Conservation (phyloP, 2,888 invertebrate species). For the Thysanoteuthis rhombus region DNA sequence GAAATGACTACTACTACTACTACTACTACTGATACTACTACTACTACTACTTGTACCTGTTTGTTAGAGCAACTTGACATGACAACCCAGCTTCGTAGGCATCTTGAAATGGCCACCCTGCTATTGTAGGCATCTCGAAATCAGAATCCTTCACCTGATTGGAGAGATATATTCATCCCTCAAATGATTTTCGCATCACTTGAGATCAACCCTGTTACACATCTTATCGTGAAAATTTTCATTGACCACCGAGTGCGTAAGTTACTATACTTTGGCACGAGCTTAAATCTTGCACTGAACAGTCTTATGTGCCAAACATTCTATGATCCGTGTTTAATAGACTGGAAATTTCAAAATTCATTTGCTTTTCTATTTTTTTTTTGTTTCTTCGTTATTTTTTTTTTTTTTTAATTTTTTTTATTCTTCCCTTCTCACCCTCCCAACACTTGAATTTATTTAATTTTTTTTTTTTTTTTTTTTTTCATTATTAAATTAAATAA, state of each 20-base stretch:
- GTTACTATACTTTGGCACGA: slow-evolving; percentile 22
- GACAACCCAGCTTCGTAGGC: slow-evolving; percentile 12
- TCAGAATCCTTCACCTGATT: neutral
- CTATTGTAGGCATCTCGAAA: slow-evolving; percentile 12
- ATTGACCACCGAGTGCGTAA: slow-evolving; percentile 26
- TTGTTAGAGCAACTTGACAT: neutral
- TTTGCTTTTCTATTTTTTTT: neutral
- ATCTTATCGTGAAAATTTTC: slow-evolving; percentile 22
- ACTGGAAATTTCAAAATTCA: neutral
- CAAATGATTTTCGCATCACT: slow-evolving; percentile 14
- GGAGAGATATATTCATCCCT: neutral
- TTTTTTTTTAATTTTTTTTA: neutral
- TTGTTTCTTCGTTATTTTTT: neutral
- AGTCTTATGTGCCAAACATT: neutral
- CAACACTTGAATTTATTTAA: too few relatives aligned
- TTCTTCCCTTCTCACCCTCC: too few relatives aligned
- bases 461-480: too few relatives aligned
- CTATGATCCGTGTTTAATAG: neutral
- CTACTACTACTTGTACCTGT: neutral
- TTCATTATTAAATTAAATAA: too few relatives aligned
- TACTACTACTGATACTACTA: neutral
- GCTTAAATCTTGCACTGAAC: slow-evolving; percentile 17
- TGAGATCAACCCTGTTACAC: slow-evolving; percentile 25
- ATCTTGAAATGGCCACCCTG: neutral
- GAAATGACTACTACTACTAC: neutral